Base-by-base conservation (phyloP, 2,888 invertebrate genomes). In the Scelioninae gen. 1 region DNA sequence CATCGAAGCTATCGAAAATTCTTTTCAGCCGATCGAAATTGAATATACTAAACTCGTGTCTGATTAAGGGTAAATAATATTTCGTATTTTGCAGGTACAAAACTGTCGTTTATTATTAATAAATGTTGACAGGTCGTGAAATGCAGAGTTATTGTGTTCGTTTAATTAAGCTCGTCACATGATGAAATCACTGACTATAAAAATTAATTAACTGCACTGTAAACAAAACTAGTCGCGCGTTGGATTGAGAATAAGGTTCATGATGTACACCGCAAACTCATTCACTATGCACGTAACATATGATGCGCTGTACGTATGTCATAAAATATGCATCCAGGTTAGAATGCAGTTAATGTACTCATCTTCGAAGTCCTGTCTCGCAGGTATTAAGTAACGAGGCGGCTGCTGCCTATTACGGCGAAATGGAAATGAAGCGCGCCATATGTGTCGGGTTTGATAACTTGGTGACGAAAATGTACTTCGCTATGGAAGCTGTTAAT, bases 311-410 rank as follows among this genome's bases (percentile, higher is more conserved):
- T 71, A 72, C 60, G 83, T 68, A 55, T 47, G 79, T 72, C 65
- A 63, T 85, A 84, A 87, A 86, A 87, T 87, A 88, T 86, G 86
- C 83, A 85, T 86, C 62, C 86, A 65, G 85, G 85, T 86, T 86
- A 86, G 85, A 82, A 80, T 83, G 86, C 80, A 85, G 85, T 86
- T 85, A 83, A 85, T 83, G 85, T 84, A 84, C 85, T 88, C 86
- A 85, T 88, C 86, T 84, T 84, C 84, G 79, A 84, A 85, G 86
- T 85, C 84, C 84, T 82, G 86, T 85, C 85, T 85, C 84, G 82
- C 68, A 77, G 84, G 85, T 86, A 86, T 86, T 86, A 87, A 85
- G 85, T 87, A 87, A 88, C 86, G 85, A 86, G 84, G 80, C 83
- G 81, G 84, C 84, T 81, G 83, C 71, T 77, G 83, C 69, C 80